Evolutionary conservation across 2,113 vertebrate species (phyloP).

Genomic region (Halcyon senegalensis): DNA sequence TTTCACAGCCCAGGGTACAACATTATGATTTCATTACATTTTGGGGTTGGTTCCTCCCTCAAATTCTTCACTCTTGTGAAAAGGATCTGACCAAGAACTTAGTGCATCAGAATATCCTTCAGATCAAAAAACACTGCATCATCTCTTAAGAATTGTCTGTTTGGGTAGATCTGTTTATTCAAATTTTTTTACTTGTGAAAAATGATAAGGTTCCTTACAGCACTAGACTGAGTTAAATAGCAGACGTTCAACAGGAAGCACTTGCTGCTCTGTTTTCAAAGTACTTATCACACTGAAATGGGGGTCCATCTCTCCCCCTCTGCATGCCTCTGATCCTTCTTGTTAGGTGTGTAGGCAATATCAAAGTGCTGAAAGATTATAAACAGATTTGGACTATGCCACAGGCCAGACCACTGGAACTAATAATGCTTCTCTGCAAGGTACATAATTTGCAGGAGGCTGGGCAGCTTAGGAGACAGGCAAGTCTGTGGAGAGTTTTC

Average conservation of each 20-base stretch:
- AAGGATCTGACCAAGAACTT: background rate
- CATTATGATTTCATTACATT: background rate
- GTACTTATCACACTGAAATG: background rate
- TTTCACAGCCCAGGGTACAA: background rate
- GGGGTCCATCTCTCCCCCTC: background rate
- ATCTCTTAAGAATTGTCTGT: background rate
- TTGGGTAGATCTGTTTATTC: background rate
- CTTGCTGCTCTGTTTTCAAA: background rate
- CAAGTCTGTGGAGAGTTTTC: background rate
- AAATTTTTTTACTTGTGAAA: background rate
- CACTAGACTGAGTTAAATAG: background rate
- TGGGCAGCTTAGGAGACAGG: background rate
- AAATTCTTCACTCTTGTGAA: background rate
- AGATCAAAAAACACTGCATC: background rate
- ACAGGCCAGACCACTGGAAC: conserved; percentile 61
- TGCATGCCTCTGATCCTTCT: background rate
- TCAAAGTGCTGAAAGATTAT: conserved; percentile 57
- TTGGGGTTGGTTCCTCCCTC: background rate
- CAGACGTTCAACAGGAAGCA: background rate
- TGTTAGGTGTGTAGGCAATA: background rate
- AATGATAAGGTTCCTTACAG: background rate
- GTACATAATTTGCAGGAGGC: conserved; percentile 6
- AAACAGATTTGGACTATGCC: conserved; percentile 50
- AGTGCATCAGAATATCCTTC: background rate
- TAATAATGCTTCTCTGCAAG: conserved; percentile 54